phyloP scores from a whole-genome alignment of 2,888 invertebrate genomes.

The Alloplasta piceator region DNA sequence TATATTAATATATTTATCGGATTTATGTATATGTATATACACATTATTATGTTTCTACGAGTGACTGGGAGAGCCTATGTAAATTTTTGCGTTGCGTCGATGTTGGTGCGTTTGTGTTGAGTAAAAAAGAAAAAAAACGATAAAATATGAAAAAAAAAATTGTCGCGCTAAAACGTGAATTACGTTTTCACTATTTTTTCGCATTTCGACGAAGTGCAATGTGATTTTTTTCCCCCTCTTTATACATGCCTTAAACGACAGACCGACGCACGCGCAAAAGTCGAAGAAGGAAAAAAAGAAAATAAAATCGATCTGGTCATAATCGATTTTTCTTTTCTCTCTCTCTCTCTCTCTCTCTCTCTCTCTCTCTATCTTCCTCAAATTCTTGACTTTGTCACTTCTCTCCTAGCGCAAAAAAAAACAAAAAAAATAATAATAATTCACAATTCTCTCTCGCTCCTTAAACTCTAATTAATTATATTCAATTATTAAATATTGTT shows the following conservation, averaged over 20 bases:
- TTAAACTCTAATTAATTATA: slow-evolving; percentile 54
- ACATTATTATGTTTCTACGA: slow-evolving; percentile 28
- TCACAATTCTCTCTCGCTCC: slow-evolving; percentile 35
- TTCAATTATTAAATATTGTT: slow-evolving; percentile 54
- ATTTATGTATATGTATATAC: slow-evolving; percentile 33
- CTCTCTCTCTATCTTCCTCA: too few species aligned
- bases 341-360: slow-evolving; percentile 48
- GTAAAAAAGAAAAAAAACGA: neutral
- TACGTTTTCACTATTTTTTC: neutral
- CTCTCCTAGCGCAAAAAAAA: slow-evolving; percentile 26
- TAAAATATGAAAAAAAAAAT: too few species aligned
- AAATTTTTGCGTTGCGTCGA: slow-evolving; percentile 33
- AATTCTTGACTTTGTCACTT: slow-evolving; percentile 38
- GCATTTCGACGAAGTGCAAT: neutral
- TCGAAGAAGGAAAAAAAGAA: neutral
- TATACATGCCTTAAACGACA: neutral
- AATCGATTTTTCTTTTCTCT: slow-evolving; percentile 58
- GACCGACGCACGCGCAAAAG: neutral
- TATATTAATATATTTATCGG: slow-evolving; percentile 37
- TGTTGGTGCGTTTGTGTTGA: slow-evolving; percentile 6
- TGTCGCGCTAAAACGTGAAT: neutral
- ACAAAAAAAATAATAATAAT: slow-evolving; percentile 33
- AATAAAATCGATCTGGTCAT: slow-evolving; percentile 11
- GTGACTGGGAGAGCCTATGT: slow-evolving; percentile 33
- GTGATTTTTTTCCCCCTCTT: neutral